phyloP scores from a whole-genome alignment of 2,888 invertebrate species.

The Tolmerus cingulatus region DNA sequence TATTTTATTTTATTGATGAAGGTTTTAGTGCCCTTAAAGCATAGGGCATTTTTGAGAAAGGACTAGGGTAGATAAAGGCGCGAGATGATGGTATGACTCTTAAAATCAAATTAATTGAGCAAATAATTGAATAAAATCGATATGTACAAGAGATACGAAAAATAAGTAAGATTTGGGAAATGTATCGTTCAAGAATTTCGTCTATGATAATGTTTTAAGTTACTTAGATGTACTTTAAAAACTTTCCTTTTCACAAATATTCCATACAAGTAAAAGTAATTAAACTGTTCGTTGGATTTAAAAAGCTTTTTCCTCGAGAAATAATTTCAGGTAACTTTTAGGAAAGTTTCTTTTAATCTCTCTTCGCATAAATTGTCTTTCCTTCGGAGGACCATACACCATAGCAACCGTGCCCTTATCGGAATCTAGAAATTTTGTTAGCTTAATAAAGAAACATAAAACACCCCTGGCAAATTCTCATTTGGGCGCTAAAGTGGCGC shows the following conservation, averaged over 20 bases:
- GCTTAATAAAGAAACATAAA: not conserved
- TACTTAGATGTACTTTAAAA: not conserved
- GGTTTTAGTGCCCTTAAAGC: no score
- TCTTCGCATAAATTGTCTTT: not conserved
- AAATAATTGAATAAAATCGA: no score
- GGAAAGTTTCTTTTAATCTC: not conserved
- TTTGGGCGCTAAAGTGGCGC: not conserved
- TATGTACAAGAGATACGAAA: no score
- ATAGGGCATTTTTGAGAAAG: no score
- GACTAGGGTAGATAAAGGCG: no score
- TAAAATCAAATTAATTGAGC: no score
- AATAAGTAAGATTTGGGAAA: no score
- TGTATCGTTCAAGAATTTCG: no score
- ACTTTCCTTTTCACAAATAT: not conserved
- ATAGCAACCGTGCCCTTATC: not conserved
- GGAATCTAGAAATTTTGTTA: not conserved
- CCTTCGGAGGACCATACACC: not conserved
- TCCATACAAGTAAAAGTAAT: not conserved
- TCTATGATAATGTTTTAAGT: not conserved
- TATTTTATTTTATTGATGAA: not conserved
- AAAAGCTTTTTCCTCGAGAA: not conserved
- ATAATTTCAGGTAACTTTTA: not conserved
- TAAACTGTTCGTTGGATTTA: not conserved
- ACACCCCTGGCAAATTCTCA: not conserved
- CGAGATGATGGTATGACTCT: no score